phyloP scores from a whole-genome alignment of 2,888 invertebrate species.

The Agrochola lota region DNA sequence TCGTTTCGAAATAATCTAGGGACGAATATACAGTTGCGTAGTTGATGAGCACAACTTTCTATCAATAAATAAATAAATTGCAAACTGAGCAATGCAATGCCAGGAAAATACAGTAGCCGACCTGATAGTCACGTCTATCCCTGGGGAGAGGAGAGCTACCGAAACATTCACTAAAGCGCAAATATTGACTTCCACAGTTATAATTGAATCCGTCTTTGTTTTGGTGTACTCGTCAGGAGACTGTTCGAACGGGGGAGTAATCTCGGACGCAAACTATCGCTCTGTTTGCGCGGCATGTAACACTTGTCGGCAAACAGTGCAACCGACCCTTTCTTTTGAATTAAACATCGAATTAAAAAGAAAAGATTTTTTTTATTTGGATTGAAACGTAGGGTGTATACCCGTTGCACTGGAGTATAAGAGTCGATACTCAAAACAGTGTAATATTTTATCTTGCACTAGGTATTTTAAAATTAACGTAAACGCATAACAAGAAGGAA shows the following conservation, averaged over 20 bases:
- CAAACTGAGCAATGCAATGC: not conserved
- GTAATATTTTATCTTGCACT: not conserved
- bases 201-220: constrained; percentile 64
- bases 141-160: constrained; percentile 11
- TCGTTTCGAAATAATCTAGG: not conserved
- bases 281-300: constrained; percentile 41
- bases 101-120: not conserved
- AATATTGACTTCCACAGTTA: constrained; percentile 63
- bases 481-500: not conserved
- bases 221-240: constrained; percentile 43
- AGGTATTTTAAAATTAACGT: not conserved
- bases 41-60: not conserved
- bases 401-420: not conserved
- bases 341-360: constrained; percentile 34
- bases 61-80: not conserved
- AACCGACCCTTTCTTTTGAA: constrained; percentile 52
- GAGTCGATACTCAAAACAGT: not conserved
- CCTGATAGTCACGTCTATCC: constrained; percentile 1
- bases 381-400: constrained; percentile 3
- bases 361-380: constrained; percentile 39
- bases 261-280: constrained; percentile 57
- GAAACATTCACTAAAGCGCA: constrained; percentile 42
- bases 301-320: constrained; percentile 53
- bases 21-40: not conserved
- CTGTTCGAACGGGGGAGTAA: constrained; percentile 54